Conservation (phyloP, 2,888 invertebrate species). For the Molorchus minor region DNA sequence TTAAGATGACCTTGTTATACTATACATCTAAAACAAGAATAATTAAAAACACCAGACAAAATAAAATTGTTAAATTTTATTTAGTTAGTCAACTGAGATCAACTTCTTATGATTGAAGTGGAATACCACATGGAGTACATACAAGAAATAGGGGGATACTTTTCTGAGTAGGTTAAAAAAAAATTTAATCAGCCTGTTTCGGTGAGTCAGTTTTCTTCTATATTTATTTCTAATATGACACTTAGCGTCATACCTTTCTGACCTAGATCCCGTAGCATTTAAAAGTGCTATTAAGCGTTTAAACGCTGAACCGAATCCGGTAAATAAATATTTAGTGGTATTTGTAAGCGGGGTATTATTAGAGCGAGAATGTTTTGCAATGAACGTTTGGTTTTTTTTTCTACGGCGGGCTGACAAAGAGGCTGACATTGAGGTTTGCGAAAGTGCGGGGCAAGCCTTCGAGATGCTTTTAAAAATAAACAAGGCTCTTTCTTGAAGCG, state of each 20-base stretch:
- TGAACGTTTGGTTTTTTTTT: constrained; percentile 2
- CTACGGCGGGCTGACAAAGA: constrained; percentile 6
- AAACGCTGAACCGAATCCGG: constrained; percentile 8
- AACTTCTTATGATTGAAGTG: too few species aligned
- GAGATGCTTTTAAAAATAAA: not conserved
- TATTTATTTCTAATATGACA: too few species aligned
- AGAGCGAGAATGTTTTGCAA: constrained; percentile 21
- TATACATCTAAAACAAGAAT: not conserved
- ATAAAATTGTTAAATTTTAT: too few species aligned
- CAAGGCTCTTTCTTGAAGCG: too few species aligned
- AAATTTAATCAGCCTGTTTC: too few species aligned
- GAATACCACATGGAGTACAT: too few species aligned
- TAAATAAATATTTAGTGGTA: constrained; percentile 21
- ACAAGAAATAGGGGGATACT: too few species aligned
- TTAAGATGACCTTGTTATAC: constrained; percentile 21
- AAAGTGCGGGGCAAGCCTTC: constrained; percentile 15
- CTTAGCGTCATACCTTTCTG: too few species aligned
- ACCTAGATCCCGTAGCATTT: constrained; percentile 1
- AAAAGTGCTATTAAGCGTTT: constrained; percentile 5
- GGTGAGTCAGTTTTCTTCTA: too few species aligned
- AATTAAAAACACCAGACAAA: not conserved
- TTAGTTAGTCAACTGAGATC: too few species aligned
- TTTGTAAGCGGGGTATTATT: constrained; percentile 12
- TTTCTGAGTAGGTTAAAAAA: too few species aligned
- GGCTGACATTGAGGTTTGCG: constrained; percentile 30